Evolutionary conservation across 2,113 vertebrate species (phyloP).

Genomic region (Lathamus discolor): DNA sequence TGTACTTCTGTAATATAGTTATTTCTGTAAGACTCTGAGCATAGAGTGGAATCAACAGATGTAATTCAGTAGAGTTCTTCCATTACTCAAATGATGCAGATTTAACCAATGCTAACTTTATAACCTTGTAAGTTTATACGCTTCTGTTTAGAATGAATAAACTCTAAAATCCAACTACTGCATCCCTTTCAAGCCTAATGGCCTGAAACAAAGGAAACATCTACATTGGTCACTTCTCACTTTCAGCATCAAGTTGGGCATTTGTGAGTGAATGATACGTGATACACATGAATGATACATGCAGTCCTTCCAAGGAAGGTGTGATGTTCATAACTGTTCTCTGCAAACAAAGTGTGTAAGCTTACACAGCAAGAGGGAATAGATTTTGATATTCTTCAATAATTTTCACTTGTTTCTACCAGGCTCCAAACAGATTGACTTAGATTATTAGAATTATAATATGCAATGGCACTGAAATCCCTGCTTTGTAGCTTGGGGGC

Average conservation of each 20-base stretch:
- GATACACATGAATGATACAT: too few species aligned
- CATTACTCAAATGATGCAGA: neutral
- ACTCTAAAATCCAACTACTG: neutral
- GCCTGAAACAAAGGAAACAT: neutral
- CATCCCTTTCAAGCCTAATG: neutral
- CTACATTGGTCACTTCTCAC: neutral
- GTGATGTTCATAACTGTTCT: neutral
- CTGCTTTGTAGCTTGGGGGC: neutral
- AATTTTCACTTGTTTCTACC: neutral
- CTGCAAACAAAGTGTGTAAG: conserved; percentile 30
- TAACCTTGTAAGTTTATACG: neutral
- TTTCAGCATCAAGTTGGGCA: neutral
- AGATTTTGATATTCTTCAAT: neutral
- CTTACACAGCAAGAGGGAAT: neutral
- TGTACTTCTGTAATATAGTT: neutral
- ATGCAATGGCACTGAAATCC: neutral
- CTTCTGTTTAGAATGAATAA: neutral
- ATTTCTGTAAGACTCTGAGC: neutral
- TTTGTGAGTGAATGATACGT: neutral
- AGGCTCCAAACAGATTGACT: neutral
- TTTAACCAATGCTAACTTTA: neutral
- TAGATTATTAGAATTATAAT: neutral
- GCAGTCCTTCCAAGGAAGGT: neutral
- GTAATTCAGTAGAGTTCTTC: neutral
- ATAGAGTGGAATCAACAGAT: neutral